Conservation (phyloP, 2,113 vertebrate genomes). For the Pseudopipra pipra region DNA sequence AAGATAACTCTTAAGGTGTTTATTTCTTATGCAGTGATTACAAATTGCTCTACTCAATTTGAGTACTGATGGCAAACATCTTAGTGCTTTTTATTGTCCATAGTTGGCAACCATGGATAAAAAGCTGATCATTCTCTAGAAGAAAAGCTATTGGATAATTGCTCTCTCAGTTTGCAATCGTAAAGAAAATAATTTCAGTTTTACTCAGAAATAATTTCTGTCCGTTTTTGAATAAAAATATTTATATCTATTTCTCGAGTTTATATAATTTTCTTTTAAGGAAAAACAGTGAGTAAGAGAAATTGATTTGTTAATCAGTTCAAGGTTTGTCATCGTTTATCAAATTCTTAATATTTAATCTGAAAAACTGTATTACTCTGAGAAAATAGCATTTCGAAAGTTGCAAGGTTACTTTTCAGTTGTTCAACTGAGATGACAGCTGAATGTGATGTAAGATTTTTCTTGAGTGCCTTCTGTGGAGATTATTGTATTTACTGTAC, state of each 20-base stretch:
- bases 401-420: slow-evolving; percentile 6
- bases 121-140: neutral
- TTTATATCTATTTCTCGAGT: neutral
- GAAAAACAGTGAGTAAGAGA: neutral
- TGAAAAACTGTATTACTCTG: neutral
- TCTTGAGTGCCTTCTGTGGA: neutral
- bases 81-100: accelerated
- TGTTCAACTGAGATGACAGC: neutral
- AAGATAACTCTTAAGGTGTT: neutral
- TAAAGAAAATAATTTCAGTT: neutral
- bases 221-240: neutral
- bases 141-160: neutral
- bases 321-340: neutral
- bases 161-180: neutral
- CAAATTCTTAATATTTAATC: neutral
- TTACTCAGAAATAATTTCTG: neutral
- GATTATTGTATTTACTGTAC: neutral
- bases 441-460: neutral
- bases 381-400: slow-evolving; percentile 7
- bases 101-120: neutral
- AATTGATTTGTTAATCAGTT: neutral
- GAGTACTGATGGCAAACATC: neutral
- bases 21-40: neutral
- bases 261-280: neutral
- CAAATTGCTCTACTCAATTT: neutral